Base-by-base conservation (phyloP, 2,113 vertebrate genomes). In the Ptychochromis oligacanthus region DNA sequence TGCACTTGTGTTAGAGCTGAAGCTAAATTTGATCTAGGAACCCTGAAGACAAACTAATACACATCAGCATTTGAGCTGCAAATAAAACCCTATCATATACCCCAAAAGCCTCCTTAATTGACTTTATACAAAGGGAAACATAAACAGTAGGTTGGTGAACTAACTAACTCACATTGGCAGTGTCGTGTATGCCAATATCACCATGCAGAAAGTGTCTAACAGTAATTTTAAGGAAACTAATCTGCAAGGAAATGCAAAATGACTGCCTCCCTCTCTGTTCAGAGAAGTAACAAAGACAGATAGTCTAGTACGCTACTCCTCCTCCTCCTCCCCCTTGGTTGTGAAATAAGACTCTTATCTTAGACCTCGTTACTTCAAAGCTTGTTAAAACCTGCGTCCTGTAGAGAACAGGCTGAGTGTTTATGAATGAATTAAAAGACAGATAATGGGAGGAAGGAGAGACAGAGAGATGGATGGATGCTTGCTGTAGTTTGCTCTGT, bases 341-440 rank as follows among this genome's bases (percentile, higher is more conserved):
- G 77, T 77, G 89, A 90, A 91, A 84, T 92, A 92, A 94, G 89
- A 87, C 56, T 90, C 91, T 95, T 93, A 94, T 92, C 92, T 85
- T 36, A 43, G 85, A 70, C 77, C 87, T 91, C 89, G 91, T 94
- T 90, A 92, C 83, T 59, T 92, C 61, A 90, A 93, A 94, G 92
- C 93, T 82, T 55, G 87, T 95, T 95, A 94, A 92, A 94, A 83
- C 77, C 79, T 82, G 20, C 80, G 74, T 87, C 89, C 81, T 81
- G 75, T 62, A 75, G 79, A 46, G 72, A 75, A 70, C 14, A 31
- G 38, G 77, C 40, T 9, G 60, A 58, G 62, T 43, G 36, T 74
- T 82, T 79, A 38, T 82, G 74, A 81, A 84, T 80, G 34, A 80
- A 74, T 70, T 31, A 36, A 72, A 72, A 84, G 24, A 52, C 14